Evolutionary conservation across 2,113 vertebrate species (phyloP).

Genomic region (Brachypodius melanocephalos): DNA sequence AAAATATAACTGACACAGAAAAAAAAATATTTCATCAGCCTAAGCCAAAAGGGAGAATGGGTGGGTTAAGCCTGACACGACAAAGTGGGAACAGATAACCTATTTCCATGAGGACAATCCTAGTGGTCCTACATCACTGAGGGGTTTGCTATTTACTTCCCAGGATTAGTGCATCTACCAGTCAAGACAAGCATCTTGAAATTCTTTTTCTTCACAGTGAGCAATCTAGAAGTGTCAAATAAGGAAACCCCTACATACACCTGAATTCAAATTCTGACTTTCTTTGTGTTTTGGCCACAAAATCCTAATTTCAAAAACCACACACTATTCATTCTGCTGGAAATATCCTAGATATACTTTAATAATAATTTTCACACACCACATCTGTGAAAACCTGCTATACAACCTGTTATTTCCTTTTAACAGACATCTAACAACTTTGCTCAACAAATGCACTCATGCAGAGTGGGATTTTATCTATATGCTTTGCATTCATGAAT

Average conservation of each 20-base stretch:
- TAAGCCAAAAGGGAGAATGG: background rate
- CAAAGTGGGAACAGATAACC: background rate
- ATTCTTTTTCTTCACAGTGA: background rate
- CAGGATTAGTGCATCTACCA: background rate
- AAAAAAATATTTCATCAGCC: background rate
- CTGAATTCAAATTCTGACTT: background rate
- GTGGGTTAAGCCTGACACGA: background rate
- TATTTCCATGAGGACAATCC: background rate
- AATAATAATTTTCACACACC: background rate
- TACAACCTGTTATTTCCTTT: background rate
- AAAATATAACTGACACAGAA: background rate
- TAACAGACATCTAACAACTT: background rate
- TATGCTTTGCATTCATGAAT: background rate
- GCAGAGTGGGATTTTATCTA: background rate
- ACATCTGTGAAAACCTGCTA: conserved; percentile 1
- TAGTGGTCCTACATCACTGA: background rate
- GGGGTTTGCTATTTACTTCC: background rate
- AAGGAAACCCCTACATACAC: background rate
- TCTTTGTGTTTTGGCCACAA: background rate
- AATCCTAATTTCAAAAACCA: background rate
- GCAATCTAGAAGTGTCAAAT: background rate
- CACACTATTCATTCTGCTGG: background rate
- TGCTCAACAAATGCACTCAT: background rate
- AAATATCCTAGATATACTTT: background rate
- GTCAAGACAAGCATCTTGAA: background rate